phyloP scores from a whole-genome alignment of 2,797 vertebrate species.

The Allenopithecus nigroviridis region DNA sequence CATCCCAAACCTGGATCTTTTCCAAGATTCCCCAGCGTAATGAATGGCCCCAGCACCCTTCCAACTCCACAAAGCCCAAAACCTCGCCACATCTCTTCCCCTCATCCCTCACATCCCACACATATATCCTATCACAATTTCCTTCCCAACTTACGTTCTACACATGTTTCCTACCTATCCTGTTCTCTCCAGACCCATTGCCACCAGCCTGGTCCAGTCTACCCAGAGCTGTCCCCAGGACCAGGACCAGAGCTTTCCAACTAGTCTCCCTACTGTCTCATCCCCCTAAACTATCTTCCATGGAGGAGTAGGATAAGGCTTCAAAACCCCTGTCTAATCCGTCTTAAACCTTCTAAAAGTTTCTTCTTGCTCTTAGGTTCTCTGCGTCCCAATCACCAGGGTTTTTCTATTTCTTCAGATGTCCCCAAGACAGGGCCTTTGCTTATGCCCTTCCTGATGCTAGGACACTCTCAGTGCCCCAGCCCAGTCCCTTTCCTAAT shows the following conservation, averaged over 20 bases:
- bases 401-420: neutral
- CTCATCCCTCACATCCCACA: no score
- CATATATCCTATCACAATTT: neutral
- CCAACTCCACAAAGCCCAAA: neutral
- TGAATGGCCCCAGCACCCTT: neutral
- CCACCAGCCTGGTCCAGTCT: neutral
- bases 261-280: neutral
- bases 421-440: neutral
- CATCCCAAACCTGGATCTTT: neutral
- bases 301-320: neutral
- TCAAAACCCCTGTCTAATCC: neutral
- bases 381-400: neutral
- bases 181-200: neutral
- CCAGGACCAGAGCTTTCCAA: neutral
- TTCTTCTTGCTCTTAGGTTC: neutral
- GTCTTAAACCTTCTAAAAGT: neutral
- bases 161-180: neutral
- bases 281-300: neutral
- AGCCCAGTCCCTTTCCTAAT: neutral
- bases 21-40: neutral
- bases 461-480: neutral
- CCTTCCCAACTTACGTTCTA: neutral
- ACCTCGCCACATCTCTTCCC: neutral
- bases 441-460: neutral
- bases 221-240: neutral